Evolutionary conservation across 1,140 invertebrate genomes (phyloP).

Genomic region (Hydropsyche tenuis): DNA sequence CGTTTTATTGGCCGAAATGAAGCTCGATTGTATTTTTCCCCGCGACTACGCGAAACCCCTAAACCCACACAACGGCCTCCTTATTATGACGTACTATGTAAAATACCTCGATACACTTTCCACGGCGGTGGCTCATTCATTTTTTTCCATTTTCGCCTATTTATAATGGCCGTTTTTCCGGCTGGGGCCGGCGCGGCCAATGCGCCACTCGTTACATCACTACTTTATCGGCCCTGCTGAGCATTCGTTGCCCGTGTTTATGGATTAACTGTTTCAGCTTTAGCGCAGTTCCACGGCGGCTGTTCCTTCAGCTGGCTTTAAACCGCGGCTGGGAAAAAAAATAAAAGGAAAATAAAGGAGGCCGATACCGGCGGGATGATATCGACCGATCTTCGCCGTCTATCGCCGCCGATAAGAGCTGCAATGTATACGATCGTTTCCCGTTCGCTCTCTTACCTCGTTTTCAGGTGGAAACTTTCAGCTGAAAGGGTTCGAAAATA

Average conservation of each 20-base stretch:
- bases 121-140: too few relatives aligned
- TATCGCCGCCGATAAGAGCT: neutral
- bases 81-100: neutral
- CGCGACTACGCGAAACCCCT: too few relatives aligned
- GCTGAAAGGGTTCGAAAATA: too few relatives aligned
- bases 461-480: too few relatives aligned
- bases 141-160: neutral
- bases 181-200: constrained; percentile 2
- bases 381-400: constrained; percentile 43
- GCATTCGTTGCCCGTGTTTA: constrained; percentile 48
- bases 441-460: too few relatives aligned
- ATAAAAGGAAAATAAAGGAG: constrained; percentile 43
- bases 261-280: constrained; percentile 46
- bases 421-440: too few relatives aligned
- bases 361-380: constrained; percentile 39
- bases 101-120: too few relatives aligned
- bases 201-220: constrained; percentile 43
- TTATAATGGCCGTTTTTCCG: constrained; percentile 21
- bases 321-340: constrained; percentile 29
- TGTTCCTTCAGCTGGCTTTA: constrained; percentile 28
- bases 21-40: constrained; percentile 12
- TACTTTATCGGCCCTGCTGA: constrained; percentile 46
- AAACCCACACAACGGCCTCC: neutral
- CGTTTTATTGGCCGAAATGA: constrained; percentile 20
- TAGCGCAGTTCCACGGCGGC: constrained; percentile 27